Conservation (phyloP, 2,797 vertebrate genomes). For the Pantherophis vulpinus region DNA sequence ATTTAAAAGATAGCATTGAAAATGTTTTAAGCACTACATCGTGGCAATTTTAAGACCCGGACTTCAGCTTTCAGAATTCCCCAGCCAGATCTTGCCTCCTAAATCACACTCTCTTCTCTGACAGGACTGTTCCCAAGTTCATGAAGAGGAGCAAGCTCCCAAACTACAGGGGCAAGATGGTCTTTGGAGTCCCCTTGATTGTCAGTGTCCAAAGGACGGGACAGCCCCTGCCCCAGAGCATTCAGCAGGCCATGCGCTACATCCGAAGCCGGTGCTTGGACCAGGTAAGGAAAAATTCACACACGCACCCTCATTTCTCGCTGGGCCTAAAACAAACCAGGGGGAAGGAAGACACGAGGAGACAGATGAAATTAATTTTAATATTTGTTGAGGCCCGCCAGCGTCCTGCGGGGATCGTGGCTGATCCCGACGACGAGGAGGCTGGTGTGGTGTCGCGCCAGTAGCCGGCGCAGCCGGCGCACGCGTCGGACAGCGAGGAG, state of each 20-base stretch:
- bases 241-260: conserved; percentile 87
- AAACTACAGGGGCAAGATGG: conserved; percentile 78
- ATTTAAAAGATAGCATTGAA: not conserved
- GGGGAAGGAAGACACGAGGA: not conserved
- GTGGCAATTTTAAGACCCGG: not conserved
- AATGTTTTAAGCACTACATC: not conserved
- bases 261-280: conserved; percentile 82
- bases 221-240: conserved; percentile 84
- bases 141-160: conserved; percentile 85
- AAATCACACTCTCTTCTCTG: not conserved
- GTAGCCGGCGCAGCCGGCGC: too few relatives aligned
- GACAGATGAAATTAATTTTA: not conserved
- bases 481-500: too few relatives aligned
- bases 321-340: not conserved
- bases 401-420: too few relatives aligned
- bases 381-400: not conserved
- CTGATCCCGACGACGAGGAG: too few relatives aligned
- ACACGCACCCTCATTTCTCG: not conserved
- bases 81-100: not conserved
- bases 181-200: conserved; percentile 81
- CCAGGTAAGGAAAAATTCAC: conserved; percentile 70
- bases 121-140: conserved; percentile 84
- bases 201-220: conserved; percentile 80
- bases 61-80: not conserved
- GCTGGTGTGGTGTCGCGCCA: too few relatives aligned